These are phyloP conservation scores for Regulus satrapa DNA, from an alignment of 2,113 vertebrate genomes.

Conservation along the genomic window DNA sequence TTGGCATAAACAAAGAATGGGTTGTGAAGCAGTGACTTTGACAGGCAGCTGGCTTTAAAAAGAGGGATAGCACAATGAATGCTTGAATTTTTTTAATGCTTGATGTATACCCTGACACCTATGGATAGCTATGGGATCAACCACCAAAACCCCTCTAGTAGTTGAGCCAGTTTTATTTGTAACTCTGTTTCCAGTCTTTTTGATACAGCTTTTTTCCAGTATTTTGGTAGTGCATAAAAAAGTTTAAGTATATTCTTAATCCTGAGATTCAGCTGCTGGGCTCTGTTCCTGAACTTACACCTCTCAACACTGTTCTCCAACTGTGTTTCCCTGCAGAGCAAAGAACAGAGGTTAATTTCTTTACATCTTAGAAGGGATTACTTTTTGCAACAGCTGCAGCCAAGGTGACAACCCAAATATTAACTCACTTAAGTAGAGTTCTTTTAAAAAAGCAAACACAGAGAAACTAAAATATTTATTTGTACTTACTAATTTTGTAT, in stretches of 20 bases:
- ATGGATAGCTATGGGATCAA: neutral
- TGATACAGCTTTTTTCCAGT: neutral
- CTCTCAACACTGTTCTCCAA: neutral
- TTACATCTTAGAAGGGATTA: neutral
- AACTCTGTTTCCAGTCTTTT: neutral
- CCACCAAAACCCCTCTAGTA: neutral
- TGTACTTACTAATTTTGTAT: neutral
- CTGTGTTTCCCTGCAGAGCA: neutral
- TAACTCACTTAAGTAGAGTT: neutral
- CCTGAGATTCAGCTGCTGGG: neutral
- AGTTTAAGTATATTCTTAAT: neutral
- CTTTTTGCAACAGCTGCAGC: neutral
- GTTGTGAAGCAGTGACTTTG: neutral
- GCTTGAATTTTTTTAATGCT: neutral
- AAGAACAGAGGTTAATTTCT: neutral
- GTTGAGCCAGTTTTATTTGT: neutral
- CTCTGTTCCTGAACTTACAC: neutral
- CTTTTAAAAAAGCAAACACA: neutral
- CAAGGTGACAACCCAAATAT: neutral
- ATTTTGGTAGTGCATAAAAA: neutral
- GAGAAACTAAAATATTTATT: conserved; percentile 18
- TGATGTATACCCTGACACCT: neutral
- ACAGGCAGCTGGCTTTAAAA: neutral
- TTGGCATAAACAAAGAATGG: neutral
- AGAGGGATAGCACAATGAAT: neutral